Evolutionary conservation across 2,888 invertebrate species (phyloP), one percentile per base, ranked within the genome.

Genomic region (Plusia festucae): DNA sequence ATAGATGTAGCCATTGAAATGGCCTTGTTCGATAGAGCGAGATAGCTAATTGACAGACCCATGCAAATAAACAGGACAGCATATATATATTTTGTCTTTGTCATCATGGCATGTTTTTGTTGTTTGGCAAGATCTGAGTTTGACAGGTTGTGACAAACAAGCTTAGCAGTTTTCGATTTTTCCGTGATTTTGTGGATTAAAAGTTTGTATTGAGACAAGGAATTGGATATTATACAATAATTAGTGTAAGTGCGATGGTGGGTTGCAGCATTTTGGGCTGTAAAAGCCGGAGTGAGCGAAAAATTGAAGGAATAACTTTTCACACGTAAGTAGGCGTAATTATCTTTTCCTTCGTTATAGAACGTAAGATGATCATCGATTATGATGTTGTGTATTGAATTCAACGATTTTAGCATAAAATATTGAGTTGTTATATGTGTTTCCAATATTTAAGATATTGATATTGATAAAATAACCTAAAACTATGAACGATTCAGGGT

Each of bases 141-240:
- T n/a, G n/a, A n/a, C n/a, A n/a, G n/a, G n/a, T n/a, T n/a, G n/a
- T n/a, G n/a, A n/a, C n/a, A n/a, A n/a, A n/a, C n/a, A n/a, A n/a
- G 34, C 34, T 34, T 34, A 34, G 34, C 34, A 34, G 34, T 34
- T 34, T 34, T 34, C 13, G 34, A 34, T 34, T 34, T 34, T 34
- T 34, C 34, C 34, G 34, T 34, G 34, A 34, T 34, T 34, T 34
- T 34, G 34, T 34, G 34, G 34, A 34, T 34, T n/a, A 34, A 34
- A 34, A 34, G 34, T 34, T 34, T 34, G 34, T 34, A 34, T 34
- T 34, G 34, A 34, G 34, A 34, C 34, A 13, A 34, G 34, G 34
- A 34, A 34, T 34, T n/a, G 34, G 34, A 13, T 34, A 34, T 34
- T 34, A 34, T 9, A 34, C 34, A 34, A 34, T 34, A 34, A 34